Evolutionary conservation across 2,797 vertebrate genomes (phyloP).

Genomic region (Rhodeus uyekii): DNA sequence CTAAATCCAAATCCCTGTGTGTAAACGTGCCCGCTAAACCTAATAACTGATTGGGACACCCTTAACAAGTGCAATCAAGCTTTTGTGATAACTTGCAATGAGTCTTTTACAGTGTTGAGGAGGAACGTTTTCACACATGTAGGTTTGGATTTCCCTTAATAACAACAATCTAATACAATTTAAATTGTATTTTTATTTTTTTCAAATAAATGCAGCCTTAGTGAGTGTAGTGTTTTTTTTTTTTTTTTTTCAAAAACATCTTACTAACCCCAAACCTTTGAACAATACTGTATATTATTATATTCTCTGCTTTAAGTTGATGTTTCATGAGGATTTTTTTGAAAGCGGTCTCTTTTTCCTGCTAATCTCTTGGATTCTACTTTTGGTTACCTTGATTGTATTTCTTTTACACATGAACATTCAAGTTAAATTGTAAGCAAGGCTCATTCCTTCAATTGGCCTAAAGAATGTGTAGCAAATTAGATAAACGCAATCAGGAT

Average conservation of each 20-base stretch:
- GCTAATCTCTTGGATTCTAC: neutral
- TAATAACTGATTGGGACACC: no score
- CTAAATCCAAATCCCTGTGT: no score
- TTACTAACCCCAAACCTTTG: neutral
- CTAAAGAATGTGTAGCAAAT: neutral
- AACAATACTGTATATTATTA: no score
- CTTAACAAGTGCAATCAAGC: no score
- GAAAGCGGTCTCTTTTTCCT: neutral
- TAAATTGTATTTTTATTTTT: neutral
- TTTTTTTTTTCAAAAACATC: neutral
- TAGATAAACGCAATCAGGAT: neutral
- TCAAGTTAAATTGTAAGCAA: neutral
- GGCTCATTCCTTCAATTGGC: neutral
- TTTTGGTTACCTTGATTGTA: constrained; percentile 8
- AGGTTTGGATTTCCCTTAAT: no score
- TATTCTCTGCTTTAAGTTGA: neutral
- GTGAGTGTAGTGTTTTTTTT: no score
- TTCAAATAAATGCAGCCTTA: neutral
- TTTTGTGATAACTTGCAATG: no score
- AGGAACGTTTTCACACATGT: no score
- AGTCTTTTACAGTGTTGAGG: no score
- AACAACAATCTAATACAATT: no score
- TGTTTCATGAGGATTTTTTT: neutral
- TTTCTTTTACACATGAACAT: neutral
- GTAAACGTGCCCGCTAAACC: no score